phyloP scores from a whole-genome alignment of 2,888 invertebrate species.

The Eumacrocentrus americanus region DNA sequence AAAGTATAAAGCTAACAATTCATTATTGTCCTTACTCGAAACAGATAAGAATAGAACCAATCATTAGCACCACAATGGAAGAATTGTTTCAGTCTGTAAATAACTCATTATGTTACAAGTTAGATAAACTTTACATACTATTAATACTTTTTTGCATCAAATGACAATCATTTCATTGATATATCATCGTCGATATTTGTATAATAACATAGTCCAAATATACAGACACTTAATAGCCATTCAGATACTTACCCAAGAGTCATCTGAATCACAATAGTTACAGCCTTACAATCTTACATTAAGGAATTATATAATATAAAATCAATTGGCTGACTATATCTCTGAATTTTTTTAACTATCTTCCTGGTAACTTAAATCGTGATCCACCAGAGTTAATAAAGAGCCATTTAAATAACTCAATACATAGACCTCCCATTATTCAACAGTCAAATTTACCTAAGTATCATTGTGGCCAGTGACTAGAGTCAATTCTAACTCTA shows the following conservation, averaged over 20 bases:
- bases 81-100: slow-evolving; percentile 2
- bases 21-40: slow-evolving; percentile 13
- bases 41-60: slow-evolving; percentile 5
- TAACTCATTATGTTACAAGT: slow-evolving; percentile 5
- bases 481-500: neutral
- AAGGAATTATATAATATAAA: neutral
- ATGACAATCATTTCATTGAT: slow-evolving; percentile 17
- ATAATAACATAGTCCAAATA: neutral
- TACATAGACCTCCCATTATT: neutral
- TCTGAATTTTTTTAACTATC: neutral
- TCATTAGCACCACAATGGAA: slow-evolving; percentile 3
- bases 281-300: slow-evolving; percentile 5
- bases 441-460: neutral
- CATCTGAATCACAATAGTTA: slow-evolving; percentile 10
- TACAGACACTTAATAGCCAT: neutral
- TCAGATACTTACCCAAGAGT: neutral
- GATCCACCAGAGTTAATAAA: neutral
- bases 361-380: neutral
- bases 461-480: slow-evolving; percentile 17
- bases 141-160: slow-evolving; percentile 15
- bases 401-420: neutral
- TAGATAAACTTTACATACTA: neutral
- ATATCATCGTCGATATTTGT: slow-evolving; percentile 12
- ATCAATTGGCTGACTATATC: neutral
- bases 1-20: neutral